phyloP scores from a whole-genome alignment of 1,140 invertebrate species.

The Leptinotarsa lineolata region DNA sequence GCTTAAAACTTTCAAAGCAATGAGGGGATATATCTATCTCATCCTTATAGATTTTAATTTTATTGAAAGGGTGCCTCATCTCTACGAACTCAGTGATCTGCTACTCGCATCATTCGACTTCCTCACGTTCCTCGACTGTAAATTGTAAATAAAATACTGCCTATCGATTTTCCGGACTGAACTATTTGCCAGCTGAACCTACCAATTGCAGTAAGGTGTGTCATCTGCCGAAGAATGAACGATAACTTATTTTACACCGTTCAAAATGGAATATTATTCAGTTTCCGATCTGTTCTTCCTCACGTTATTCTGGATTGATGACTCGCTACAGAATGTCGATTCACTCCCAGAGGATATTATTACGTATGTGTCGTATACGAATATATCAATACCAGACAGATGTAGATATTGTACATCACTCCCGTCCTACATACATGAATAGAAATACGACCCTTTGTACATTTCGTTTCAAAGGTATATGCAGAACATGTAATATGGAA shows the following conservation, averaged over 20 bases:
- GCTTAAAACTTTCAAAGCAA: no score
- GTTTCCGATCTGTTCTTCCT: conserved; percentile 12
- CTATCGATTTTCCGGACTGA: neutral
- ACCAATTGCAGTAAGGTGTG: conserved; percentile 15
- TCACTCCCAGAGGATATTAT: neutral
- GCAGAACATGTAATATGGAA: no score
- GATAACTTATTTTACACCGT: conserved; percentile 20
- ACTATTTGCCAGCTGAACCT: conserved; percentile 2
- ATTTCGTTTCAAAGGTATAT: no score
- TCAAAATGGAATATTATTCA: conserved; percentile 20
- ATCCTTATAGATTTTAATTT: neutral
- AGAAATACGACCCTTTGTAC: no score
- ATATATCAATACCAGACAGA: neutral
- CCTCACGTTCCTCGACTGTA: neutral
- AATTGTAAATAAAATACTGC: neutral
- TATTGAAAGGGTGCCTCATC: neutral
- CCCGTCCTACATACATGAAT: no score
- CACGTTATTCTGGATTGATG: neutral
- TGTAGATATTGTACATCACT: no score
- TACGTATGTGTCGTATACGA: neutral
- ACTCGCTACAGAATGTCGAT: neutral
- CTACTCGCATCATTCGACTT: neutral
- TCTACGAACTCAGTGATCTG: neutral
- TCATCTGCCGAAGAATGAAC: neutral
- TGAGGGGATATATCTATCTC: no score